Evolutionary conservation across 1,140 invertebrate species (phyloP).

Genomic region (Micrasema longulum): DNA sequence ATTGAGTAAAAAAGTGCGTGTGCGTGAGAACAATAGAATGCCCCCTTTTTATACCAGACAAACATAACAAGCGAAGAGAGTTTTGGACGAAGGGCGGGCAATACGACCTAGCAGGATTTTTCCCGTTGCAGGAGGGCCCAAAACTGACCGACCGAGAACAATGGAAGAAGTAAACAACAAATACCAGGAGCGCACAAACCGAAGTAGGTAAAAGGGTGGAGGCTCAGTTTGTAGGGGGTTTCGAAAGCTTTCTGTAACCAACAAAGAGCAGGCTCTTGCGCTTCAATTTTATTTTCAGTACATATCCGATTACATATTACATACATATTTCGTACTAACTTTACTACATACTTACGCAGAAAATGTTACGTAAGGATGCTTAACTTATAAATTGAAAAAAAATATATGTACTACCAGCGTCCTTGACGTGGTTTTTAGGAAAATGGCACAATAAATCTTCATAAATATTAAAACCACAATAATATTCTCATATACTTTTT

Average conservation of each 20-base stretch:
- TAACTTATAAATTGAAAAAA: too few relatives aligned
- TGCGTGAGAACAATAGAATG: constrained; percentile 68
- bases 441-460: too few relatives aligned
- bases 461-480: too few relatives aligned
- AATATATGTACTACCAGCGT: too few relatives aligned
- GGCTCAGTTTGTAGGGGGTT: background rate
- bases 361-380: too few relatives aligned
- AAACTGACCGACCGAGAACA: constrained; percentile 52
- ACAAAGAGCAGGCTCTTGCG: background rate
- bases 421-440: too few relatives aligned
- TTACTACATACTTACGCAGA: too few relatives aligned
- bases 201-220: constrained; percentile 17
- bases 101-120: constrained; percentile 27
- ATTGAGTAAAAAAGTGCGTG: constrained; percentile 59
- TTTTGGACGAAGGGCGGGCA: constrained; percentile 38
- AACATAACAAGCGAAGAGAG: constrained; percentile 51
- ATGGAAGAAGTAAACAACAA: constrained; percentile 55
- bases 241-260: too few relatives aligned
- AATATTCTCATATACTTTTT: too few relatives aligned
- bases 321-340: too few relatives aligned
- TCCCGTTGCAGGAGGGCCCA: constrained; percentile 31
- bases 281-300: too few relatives aligned
- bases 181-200: constrained; percentile 61
- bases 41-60: constrained; percentile 64
- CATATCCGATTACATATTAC: too few relatives aligned